Evolutionary conservation across 2,797 vertebrate species (phyloP).

Genomic region (Neosalanx taihuensis): DNA sequence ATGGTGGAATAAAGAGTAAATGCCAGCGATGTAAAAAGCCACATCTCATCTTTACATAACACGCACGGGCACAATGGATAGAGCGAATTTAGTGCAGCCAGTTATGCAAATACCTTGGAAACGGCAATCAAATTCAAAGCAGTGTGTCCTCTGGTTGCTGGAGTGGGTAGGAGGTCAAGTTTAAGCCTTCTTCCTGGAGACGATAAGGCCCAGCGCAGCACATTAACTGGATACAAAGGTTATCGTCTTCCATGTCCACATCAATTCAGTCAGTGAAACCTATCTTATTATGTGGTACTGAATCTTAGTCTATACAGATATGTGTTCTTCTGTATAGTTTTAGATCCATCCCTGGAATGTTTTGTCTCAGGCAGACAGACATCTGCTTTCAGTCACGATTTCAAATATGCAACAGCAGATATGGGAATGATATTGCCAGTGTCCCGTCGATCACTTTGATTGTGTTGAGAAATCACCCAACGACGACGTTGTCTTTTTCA

Average conservation of each 20-base stretch:
- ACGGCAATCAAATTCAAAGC: conserved; percentile 24
- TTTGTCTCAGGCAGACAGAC: conserved; percentile 4
- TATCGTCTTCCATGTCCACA: background rate
- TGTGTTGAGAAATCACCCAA: conserved; percentile 1
- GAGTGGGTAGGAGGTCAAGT: conserved; percentile 2
- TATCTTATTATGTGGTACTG: background rate
- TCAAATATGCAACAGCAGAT: conserved; percentile 38
- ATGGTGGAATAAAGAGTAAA: background rate
- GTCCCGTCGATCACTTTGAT: background rate
- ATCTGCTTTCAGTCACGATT: conserved; percentile 48
- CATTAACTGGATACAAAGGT: background rate
- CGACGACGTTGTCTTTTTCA: conserved; percentile 39
- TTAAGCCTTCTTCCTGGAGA: conserved; percentile 36
- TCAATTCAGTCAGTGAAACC: background rate
- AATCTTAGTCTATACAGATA: background rate
- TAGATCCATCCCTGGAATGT: conserved; percentile 33
- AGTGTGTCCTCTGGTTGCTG: background rate
- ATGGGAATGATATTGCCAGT: conserved; percentile 22
- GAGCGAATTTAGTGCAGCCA: conserved; percentile 4
- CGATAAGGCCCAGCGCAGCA: conserved; percentile 7
- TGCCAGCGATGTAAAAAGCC: background rate
- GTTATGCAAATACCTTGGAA: conserved; percentile 37
- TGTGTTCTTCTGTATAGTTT: background rate
- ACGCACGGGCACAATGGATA: background rate
- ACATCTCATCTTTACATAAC: conserved; percentile 19